Evolutionary conservation across 2,888 invertebrate genomes (phyloP), one percentile per base, ranked within the genome.

Genomic region (Nomada lathburiana): DNA sequence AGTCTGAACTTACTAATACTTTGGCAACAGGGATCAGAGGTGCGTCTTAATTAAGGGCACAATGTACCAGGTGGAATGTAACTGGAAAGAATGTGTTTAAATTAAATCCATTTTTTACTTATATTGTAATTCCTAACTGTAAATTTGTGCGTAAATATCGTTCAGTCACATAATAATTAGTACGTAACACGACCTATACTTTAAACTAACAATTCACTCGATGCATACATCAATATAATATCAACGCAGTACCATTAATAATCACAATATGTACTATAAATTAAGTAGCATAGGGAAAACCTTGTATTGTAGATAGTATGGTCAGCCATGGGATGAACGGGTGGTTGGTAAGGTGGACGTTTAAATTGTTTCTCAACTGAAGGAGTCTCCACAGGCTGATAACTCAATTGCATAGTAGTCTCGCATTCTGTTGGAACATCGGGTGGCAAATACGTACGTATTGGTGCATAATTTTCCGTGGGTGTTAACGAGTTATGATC

Each of bases 391-490:
- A 86, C 80, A 52, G 86, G 87, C n/a, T 84, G 94, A 86, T 94
- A 95, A 60, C 95, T 95, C 88, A 95, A 94, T 91, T 94, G 95
- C 90, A 95, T 95, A 0, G 94, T 94, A 2, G 95, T 96, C 47
- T 94, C 93, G 18, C 92, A 89, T 53, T 95, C 95, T 95, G 95
- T 95, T 88, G 95, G 95, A 13, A 95, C 94, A 80, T 94, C 89
- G 1, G 95, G 94, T 82, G 94, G 94, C 85, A 94, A 94, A 84
- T 95, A 95, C 79, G 92, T 94, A 67, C 94, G 93, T 53, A 90
- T 71, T 0, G 95, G 95, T 0, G 95, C 95, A 87, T 93, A 95
- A 0, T 95, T 95, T 47, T 93, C 91, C 0, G 92, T 94, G n/a
- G 92, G 92, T 0, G 93, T 83, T 50, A 93, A 87, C 20, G 93